A percentile compares a stretch with the other conserved stretches of the same genome.
phyloP scores from a whole-genome alignment of 2,113 vertebrate genomes.

The Phrynocephalus versicolor region DNA sequence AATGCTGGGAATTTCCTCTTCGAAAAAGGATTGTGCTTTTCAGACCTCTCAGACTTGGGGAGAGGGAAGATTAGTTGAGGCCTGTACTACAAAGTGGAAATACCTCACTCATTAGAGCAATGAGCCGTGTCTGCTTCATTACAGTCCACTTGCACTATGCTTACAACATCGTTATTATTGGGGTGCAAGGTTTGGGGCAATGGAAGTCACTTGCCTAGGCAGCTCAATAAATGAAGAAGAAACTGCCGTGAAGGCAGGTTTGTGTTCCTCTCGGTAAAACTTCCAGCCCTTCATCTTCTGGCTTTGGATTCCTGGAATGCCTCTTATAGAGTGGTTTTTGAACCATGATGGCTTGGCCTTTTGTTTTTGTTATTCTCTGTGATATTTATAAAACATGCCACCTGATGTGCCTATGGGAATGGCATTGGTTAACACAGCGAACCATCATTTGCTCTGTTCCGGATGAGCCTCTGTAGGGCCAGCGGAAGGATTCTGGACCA shows the following conservation, averaged over 20 bases:
- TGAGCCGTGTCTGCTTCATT: not conserved
- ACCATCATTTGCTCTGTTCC: slow-evolving; percentile 1
- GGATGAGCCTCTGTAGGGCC: not conserved
- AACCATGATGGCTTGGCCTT: slow-evolving; percentile 43
- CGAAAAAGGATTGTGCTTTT: not conserved
- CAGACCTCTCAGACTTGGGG: not conserved
- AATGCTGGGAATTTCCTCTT: not conserved
- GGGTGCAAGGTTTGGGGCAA: slow-evolving; percentile 44
- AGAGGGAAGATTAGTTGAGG: not conserved
- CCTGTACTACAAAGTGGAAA: rapidly evolving
- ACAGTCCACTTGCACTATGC: slow-evolving; percentile 19
- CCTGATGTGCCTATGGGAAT: rapidly evolving
- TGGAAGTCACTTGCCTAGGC: slow-evolving; percentile 42
- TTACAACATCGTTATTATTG: slow-evolving; percentile 43
- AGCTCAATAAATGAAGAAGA: not conserved
- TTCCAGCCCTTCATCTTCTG: slow-evolving; percentile 11
- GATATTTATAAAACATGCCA: not conserved
- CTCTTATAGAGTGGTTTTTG: slow-evolving; percentile 49
- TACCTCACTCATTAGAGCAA: rapidly evolving
- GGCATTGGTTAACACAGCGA: slow-evolving; percentile 30
- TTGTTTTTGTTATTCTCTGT: slow-evolving; percentile 13
- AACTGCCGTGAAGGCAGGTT: not conserved
- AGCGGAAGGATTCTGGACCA: not conserved
- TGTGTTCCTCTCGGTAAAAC: not conserved
- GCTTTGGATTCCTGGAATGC: slow-evolving; percentile 42